Percentiles rank a stretch among this genome's conserved stretches.
phyloP scores from a whole-genome alignment of 1,140 invertebrate genomes.

The Phthorimaea operculella region DNA sequence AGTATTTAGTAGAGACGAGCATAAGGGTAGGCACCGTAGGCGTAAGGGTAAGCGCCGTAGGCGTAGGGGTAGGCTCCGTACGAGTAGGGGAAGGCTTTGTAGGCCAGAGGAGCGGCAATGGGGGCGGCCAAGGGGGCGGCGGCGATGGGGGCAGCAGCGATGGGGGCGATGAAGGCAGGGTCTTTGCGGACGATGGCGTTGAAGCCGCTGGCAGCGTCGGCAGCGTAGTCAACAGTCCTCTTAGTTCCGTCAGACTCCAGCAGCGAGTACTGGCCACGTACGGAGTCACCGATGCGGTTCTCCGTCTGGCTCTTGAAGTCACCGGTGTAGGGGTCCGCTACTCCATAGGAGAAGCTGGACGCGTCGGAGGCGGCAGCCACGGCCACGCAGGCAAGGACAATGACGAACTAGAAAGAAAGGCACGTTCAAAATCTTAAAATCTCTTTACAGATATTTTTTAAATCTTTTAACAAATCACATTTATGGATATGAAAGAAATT shows the following conservation, averaged over 20 bases:
- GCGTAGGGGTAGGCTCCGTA: conserved; percentile 2
- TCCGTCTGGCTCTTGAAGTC: conserved; percentile 46
- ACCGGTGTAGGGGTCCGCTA: conserved; percentile 52
- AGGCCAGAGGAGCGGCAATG: conserved; percentile 1
- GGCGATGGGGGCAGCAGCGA: conserved; percentile 7
- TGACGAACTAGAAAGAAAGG: conserved; percentile 12
- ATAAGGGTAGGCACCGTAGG: background rate
- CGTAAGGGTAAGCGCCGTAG: conserved; percentile 3
- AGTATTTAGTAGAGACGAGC: background rate
- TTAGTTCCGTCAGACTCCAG: conserved; percentile 55
- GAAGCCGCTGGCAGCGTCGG: conserved; percentile 9
- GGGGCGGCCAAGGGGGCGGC: background rate
- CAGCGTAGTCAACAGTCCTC: conserved; percentile 14
- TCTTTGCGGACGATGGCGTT: conserved; percentile 15
- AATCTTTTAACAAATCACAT: too few relatives aligned
- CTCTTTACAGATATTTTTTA: background rate
- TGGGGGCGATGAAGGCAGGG: conserved; percentile 7
- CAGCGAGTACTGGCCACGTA: conserved; percentile 58
- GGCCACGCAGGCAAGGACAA: conserved; percentile 11
- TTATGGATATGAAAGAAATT: too few relatives aligned
- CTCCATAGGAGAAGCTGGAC: conserved; percentile 54
- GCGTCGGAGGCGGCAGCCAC: conserved; percentile 7
- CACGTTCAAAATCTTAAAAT: background rate
- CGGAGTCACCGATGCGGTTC: conserved; percentile 61
- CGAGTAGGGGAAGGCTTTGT: background rate